Evolutionary conservation across 1,140 invertebrate genomes (phyloP).

Genomic region (Drosophila repleta): DNA sequence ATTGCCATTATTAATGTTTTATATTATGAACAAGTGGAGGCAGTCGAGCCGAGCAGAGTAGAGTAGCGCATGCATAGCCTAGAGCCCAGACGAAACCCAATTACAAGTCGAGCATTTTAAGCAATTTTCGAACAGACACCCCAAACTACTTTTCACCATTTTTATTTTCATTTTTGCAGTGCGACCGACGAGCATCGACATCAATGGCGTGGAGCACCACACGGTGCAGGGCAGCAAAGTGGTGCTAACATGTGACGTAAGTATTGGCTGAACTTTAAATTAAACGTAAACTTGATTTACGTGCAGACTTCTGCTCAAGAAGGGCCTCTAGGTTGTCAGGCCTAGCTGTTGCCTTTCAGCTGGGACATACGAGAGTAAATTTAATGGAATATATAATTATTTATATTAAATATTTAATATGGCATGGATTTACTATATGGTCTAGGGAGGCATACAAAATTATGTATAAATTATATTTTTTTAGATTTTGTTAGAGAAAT

Average conservation of each 20-base stretch:
- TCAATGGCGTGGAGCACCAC: constrained; percentile 89
- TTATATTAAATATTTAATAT: too few species aligned
- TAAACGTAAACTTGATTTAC: background rate
- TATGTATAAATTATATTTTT: too few species aligned
- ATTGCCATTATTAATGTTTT: constrained; percentile 67
- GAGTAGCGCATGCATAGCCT: constrained; percentile 6
- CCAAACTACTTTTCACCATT: constrained; percentile 10
- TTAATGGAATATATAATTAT: too few species aligned
- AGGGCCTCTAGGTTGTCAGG: background rate
- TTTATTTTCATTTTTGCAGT: constrained; percentile 85
- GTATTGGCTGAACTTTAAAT: constrained; percentile 44
- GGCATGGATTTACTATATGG: too few species aligned
- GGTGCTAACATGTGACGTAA: constrained; percentile 89
- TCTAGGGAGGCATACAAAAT: too few species aligned
- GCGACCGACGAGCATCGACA: constrained; percentile 89
- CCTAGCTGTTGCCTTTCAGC: background rate
- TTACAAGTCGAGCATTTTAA: constrained; percentile 59
- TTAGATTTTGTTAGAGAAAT: too few species aligned
- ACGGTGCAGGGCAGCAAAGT: constrained; percentile 91
- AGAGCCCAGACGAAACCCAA: constrained; percentile 50
- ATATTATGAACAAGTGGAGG: constrained; percentile 43
- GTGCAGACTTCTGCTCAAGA: background rate
- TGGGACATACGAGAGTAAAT: too few species aligned
- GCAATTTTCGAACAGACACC: constrained; percentile 67
- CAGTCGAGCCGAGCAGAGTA: background rate